Percentiles rank a stretch among this genome's conserved stretches.
Evolutionary conservation across 2,888 invertebrate genomes (phyloP).

Genomic region (Oxytorus armatus): DNA sequence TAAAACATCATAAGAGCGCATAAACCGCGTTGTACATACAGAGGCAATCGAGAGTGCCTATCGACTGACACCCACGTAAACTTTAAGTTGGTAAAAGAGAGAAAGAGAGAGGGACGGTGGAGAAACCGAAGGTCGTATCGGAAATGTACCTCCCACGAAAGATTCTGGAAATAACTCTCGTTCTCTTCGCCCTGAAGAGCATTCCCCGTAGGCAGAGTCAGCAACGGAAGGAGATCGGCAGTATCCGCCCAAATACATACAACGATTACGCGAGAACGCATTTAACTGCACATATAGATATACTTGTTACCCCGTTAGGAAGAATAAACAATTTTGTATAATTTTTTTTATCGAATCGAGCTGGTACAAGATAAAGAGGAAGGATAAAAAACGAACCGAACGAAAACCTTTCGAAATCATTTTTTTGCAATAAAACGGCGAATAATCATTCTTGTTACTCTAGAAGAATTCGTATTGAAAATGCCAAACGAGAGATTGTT

Average conservation of each 20-base stretch:
- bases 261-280: conserved; percentile 28
- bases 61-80: conserved; percentile 67
- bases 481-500: too few relatives aligned
- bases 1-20: neutral
- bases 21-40: neutral
- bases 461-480: too few relatives aligned
- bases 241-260: conserved; percentile 41
- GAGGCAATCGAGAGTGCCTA: conserved; percentile 38
- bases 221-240: conserved; percentile 54
- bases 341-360: neutral
- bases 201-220: conserved; percentile 60
- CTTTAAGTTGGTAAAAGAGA: conserved; percentile 55
- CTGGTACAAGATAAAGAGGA: neutral
- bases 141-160: conserved; percentile 73
- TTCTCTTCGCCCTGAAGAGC: conserved; percentile 37
- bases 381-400: neutral
- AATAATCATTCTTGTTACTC: too few relatives aligned
- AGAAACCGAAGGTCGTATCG: conserved; percentile 72
- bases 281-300: neutral
- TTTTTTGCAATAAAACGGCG: too few relatives aligned
- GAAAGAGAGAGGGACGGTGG: conserved; percentile 43
- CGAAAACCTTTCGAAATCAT: conserved; percentile 3
- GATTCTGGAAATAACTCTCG: conserved; percentile 74
- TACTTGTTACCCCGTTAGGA: neutral
- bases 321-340: neutral